Conservation (phyloP, 1,140 invertebrate genomes). For the Steinernema khuongi region DNA sequence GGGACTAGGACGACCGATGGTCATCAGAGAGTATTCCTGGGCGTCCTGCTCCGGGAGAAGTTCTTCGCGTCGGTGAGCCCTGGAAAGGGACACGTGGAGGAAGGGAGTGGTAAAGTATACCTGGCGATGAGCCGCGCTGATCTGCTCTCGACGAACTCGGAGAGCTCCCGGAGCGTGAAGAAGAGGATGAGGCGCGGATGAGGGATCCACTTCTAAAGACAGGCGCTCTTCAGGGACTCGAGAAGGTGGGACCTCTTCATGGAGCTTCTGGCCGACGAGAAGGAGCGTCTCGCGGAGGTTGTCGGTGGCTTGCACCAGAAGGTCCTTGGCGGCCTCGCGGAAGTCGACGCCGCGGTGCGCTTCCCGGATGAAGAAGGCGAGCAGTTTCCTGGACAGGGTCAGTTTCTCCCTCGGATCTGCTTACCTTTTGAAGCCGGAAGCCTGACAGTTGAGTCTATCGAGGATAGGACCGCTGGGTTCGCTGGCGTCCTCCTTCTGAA, state of each 20-base stretch:
- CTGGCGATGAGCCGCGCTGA: conserved; percentile 66
- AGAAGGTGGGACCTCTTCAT: conserved; percentile 23
- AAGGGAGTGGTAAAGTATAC: conserved; percentile 60
- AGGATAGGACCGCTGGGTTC: not conserved
- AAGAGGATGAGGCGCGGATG: conserved; percentile 68
- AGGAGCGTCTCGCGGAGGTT: conserved; percentile 4
- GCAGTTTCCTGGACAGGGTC: not conserved
- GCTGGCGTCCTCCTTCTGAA: not conserved
- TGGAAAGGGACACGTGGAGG: conserved; percentile 55
- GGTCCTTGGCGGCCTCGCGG: conserved; percentile 30
- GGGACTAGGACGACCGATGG: conserved; percentile 53
- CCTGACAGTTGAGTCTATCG: not conserved
- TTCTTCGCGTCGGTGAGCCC: conserved; percentile 67
- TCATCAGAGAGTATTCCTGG: conserved; percentile 17
- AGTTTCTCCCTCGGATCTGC: not conserved
- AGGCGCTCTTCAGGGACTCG: conserved; percentile 61
- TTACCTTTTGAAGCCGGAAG: not conserved
- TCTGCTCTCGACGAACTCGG: conserved; percentile 63
- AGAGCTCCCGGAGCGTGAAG: conserved; percentile 68
- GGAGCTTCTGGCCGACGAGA: conserved; percentile 24
- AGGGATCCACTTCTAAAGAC: conserved; percentile 67
- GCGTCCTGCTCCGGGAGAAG: conserved; percentile 50
- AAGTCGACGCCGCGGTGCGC: conserved; percentile 27
- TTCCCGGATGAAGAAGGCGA: not conserved
- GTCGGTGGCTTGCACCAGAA: conserved; percentile 23